Base-by-base conservation (phyloP, 1,140 invertebrate genomes). In the Euura lappo region DNA sequence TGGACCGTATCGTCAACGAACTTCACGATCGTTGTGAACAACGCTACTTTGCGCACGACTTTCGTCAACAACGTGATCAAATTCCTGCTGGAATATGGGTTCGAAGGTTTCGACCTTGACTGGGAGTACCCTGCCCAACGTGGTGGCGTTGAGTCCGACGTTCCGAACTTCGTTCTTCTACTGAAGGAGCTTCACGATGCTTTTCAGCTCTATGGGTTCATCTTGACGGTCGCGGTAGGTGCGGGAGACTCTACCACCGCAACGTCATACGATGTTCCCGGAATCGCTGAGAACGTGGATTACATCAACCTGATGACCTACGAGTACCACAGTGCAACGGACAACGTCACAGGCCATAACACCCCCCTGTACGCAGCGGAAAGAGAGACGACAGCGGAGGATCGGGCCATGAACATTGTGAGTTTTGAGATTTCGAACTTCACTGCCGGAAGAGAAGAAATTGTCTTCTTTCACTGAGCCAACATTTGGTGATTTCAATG, bases 1-100 rank as follows among this genome's bases (percentile, higher is more conserved):
- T 95, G 93, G 93, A 93, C 92, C 79, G 92, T 94, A 84, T 93
- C 93, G 13, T 93, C 92, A 0, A 84, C 83, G 3, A 93, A 90
- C 74, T 94, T 91, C 83, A 94, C 93, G 0, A 75, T 80, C 44
- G 75, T 84, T 46, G 78, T 78, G 0, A 75, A 75, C 6, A 73
- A 78, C 65, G 60, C 79, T 13, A 43, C 43, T 2, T 73, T 74
- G 44, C 68, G 83, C n/a, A 64, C 72, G 11, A 81, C 44, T 45
- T 85, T 89, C 44, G 78, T 85, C 7, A 64, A 77, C 2, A 80
- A 77, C 11, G 79, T 79, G 7, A 44, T 87, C 2, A 44, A 13
- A 4, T 79, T 79, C 67, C 71, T 82, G 64, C 74, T 73, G 44
- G 75, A 81, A 51, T 75, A 82, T 70, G 75, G 76, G 4, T 88